Evolutionary conservation across 2,888 invertebrate species (phyloP), one percentile per base, ranked within the genome.

Genomic region (Troilus luridus): DNA sequence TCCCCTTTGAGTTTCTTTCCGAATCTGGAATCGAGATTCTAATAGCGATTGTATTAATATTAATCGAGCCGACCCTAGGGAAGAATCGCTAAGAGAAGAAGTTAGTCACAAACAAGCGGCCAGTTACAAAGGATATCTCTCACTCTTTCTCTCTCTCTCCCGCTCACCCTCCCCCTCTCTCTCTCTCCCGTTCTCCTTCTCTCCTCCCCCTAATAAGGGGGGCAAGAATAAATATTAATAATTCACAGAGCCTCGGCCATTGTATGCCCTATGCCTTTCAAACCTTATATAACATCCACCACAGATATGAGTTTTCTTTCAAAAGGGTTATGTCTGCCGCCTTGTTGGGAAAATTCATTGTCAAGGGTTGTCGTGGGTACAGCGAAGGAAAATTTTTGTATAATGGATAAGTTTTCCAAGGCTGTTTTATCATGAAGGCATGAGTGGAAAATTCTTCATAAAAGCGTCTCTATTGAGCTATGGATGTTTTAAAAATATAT

Each of bases 151-250:
- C 12, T 7, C 54, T 54, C 81, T 81, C 41, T 41, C 41, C 1
- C 14, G 12, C 14, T 24, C 67, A 6, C 67, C 67, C 14, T 59
- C 59, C 14, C 11, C 1, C 41, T 41, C 2, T 21, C 12, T 7
- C 54, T 54, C 81, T 81, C 41, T 41, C 41, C 1, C 14, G 12
- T 6, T 24, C 67, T 19, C 67, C 67, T 24, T 10, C 24, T 54
- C 27, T 21, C 21, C 2, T 21, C 12, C 2, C 54, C 81, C 81
- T 81, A 81, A 81, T 81, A 81, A 81, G 81, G 81, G 81, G 54
- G 11, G 81, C 81, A 54, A 81, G 81, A 54, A 81, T 81, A 81
- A 81, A 81, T 81, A 81, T 81, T 81, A 81, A 81, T 81, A 81
- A 41, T 81, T 54, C 54, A 81, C 81, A 81, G 19, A 56, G 81